Base-by-base conservation (phyloP, 2,797 vertebrate species). In the Fistularia commersonii region DNA sequence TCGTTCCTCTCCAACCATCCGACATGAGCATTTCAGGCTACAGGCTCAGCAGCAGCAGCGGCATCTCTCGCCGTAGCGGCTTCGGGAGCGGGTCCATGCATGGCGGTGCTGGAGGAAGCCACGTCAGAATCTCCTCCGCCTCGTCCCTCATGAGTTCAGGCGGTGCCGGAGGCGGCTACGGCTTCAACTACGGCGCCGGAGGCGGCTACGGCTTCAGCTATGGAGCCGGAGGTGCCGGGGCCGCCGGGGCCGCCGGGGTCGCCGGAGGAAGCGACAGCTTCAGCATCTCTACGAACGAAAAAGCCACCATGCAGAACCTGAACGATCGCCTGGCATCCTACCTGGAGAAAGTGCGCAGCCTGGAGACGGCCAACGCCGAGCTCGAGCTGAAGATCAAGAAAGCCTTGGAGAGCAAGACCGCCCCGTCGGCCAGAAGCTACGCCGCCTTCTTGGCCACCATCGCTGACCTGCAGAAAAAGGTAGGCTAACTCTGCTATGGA, bases 321-420 rank as follows among this genome's bases (percentile, higher is more conserved):
- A 96, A 98, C 0, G 92, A 93, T 39, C 94, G 94, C 5, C 80
- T 97, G 85, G 88, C 91, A 0, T 10, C 81, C 8, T 97, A 96
- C 84, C 57, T 97, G 84, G 82, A 87, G 0, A 93, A 92, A 32
- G 94, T 96, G 12, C 80, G 66, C 3, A 51, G 40, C 4, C 82
- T 97, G 80, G 93, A 97, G 77, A 85, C 36, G 0, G 90, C 90
- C 45, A 97, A 97, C 0, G 6, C 64, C 0, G 91, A 94, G 0
- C 85, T 97, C 38, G 95, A 97, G 78, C 67, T 79, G 3, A 89
- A 92, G 79, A 97, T 97, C 83, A 85, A 84, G 11, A 66, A 87
- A 34, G 88, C 93, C 87, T 87, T 89, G 12, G 89, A 87, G 12
- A 67, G 9, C 41, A 87, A 82, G 67, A 39, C 89, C 45, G 64